Evolutionary conservation across 2,113 vertebrate species (phyloP), one percentile per base, ranked within the genome.

Genomic region (Dicrurus megarhynchus): DNA sequence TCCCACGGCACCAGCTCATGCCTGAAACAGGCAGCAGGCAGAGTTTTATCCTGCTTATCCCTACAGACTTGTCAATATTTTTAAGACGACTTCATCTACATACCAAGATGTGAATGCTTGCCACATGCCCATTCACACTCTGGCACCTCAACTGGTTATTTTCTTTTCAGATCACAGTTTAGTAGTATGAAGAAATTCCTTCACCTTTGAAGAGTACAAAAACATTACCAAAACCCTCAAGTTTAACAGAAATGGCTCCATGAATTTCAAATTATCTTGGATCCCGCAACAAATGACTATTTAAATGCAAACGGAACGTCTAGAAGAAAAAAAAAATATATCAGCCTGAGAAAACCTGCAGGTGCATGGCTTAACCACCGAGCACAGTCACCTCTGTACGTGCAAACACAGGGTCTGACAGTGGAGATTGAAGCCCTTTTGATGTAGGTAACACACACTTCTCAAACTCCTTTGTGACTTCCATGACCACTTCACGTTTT

Each of bases 11-110:
- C 7, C 50, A 85, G 57, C 32, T 53, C 27, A 23, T 17, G 12
- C 21, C 30, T 18, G 21, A n/a, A n/a, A 30, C 0, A 6, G 5
- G 19, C 49, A 47, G 37, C 9, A 63, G 4, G 35, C 0, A 35
- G 7, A 30, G 33, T 41, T 93, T 81, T 47, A 81, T 9, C 26
- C 21, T 42, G 26, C 26, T 42, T 53, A 14, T 19, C 15, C 26
- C 23, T 5, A 35, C 3, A 21, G 23, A 37, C 37, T 28, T 39
- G 7, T 32, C 44, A 7, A 1, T 52, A 63, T 30, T 67, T 65
- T 84, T 5, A 69, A 46, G 63, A 56, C 3, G 1, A 55, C 3
- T 21, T 89, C 39, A 78, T 23, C 23, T 39, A 20, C 32, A 53
- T 13, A 4, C 2, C 37, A 35, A 65, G 24, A 76, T 53, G 41